Percentiles rank a stretch among this genome's conserved stretches.
phyloP scores from a whole-genome alignment of 1,140 invertebrate species.

The Cyrtorhinus lividipennis region DNA sequence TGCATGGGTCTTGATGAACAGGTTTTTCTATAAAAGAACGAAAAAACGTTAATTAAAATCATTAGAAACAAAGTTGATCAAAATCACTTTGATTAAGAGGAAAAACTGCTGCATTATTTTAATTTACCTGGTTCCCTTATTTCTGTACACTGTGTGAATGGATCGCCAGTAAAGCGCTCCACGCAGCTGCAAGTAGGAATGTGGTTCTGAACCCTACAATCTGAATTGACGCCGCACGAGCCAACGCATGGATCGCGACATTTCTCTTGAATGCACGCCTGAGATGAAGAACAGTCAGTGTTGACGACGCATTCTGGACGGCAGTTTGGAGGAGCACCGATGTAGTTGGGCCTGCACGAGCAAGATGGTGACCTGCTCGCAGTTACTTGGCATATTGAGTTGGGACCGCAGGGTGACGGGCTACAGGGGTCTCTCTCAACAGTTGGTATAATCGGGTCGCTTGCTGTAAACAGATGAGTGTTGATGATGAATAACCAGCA shows the following conservation, averaged over 20 bases:
- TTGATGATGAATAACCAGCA: too few species aligned
- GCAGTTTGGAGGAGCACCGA: constrained; percentile 39
- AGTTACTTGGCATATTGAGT: constrained; percentile 33
- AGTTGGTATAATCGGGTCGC: too few species aligned
- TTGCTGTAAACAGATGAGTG: too few species aligned
- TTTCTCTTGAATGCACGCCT: constrained; percentile 44
- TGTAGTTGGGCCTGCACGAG: constrained; percentile 38
- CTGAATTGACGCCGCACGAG: constrained; percentile 49
- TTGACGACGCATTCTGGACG: constrained; percentile 40
- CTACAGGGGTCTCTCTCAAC: too few species aligned
- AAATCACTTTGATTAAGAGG: background rate
- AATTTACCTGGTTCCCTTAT: too few species aligned
- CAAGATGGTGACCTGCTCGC: constrained; percentile 40
- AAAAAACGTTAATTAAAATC: background rate
- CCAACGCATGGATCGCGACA: constrained; percentile 54
- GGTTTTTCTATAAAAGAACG: constrained; percentile 16
- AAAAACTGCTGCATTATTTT: too few species aligned
- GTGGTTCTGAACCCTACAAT: constrained; percentile 61
- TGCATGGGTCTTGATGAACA: constrained; percentile 44
- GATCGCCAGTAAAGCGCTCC: constrained; percentile 45
- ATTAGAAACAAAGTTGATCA: too few species aligned
- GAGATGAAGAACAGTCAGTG: constrained; percentile 36
- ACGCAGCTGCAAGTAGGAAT: constrained; percentile 55
- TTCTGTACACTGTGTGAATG: constrained; percentile 34
- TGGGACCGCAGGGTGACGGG: constrained; percentile 34